These are phyloP conservation scores for Pituophis catenifer DNA, from an alignment of 2,113 vertebrate genomes.

Conservation along the genomic window DNA sequence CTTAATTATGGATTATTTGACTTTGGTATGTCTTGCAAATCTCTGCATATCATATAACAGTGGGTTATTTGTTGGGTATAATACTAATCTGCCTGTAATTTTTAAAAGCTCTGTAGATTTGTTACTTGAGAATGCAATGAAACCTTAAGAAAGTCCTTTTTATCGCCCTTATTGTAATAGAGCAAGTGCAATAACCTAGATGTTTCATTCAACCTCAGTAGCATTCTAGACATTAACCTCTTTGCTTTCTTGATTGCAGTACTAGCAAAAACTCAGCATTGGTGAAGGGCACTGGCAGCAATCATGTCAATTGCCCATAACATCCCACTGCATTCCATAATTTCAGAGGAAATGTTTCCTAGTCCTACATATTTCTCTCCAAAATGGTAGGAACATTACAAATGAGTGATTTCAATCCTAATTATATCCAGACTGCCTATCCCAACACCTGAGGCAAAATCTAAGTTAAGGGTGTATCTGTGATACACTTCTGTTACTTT, in stretches of 20 bases:
- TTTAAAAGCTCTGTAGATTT: background rate
- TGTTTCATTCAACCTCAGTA: background rate
- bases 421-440: background rate
- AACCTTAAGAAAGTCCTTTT: background rate
- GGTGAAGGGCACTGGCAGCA: background rate
- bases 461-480: too few relatives aligned
- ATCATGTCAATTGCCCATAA: background rate
- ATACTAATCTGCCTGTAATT: background rate
- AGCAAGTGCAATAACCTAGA: background rate
- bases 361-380: background rate
- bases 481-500: too few relatives aligned
- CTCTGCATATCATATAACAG: background rate
- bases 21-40: background rate
- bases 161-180: background rate
- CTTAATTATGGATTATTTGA: background rate
- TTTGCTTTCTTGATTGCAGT: background rate
- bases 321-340: background rate
- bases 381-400: background rate
- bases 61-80: background rate
- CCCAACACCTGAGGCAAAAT: background rate
- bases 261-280: background rate
- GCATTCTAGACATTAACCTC: background rate
- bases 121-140: background rate
- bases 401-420: background rate
- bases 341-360: background rate